Conservation (phyloP, 2,888 invertebrate genomes). For the Drosophila multiciliata region DNA sequence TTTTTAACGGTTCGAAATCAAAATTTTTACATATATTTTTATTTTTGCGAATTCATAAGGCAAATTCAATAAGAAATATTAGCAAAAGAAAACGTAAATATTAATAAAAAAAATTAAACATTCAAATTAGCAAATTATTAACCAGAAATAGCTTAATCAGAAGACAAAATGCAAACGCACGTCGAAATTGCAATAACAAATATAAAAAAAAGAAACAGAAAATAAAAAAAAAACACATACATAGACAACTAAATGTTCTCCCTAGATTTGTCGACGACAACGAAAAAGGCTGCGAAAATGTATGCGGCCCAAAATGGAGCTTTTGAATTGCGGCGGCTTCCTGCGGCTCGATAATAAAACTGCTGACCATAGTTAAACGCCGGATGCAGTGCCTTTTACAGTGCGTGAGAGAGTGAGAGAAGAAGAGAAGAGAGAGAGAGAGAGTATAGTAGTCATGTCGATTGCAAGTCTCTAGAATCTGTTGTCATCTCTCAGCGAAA, state of each 20-base stretch:
- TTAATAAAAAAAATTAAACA: not conserved
- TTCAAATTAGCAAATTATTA: constrained; percentile 23
- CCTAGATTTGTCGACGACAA: constrained; percentile 33
- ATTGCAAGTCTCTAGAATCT: constrained; percentile 11
- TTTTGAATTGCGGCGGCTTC: constrained; percentile 49
- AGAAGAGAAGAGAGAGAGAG: not conserved
- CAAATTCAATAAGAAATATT: constrained; percentile 3
- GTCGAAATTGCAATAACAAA: constrained; percentile 44
- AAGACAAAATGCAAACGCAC: constrained; percentile 36
- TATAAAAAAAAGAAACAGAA: not conserved
- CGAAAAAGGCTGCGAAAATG: constrained; percentile 52
- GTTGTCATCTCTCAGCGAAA: constrained; percentile 27
- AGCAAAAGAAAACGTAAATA: not conserved
- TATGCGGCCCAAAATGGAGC: constrained; percentile 45
- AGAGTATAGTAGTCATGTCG: not conserved
- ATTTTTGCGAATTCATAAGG: too few species aligned
- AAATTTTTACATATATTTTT: not conserved
- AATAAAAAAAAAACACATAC: not conserved
- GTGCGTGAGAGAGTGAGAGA: constrained; percentile 4
- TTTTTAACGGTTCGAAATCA: constrained; percentile 5
- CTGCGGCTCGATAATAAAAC: constrained; percentile 39
- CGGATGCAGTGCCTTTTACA: constrained; percentile 71
- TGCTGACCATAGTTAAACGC: constrained; percentile 43
- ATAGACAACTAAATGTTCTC: not conserved
- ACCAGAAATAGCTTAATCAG: constrained; percentile 7